phyloP scores from a whole-genome alignment of 1,140 invertebrate genomes.

The Saccostrea glomerata region DNA sequence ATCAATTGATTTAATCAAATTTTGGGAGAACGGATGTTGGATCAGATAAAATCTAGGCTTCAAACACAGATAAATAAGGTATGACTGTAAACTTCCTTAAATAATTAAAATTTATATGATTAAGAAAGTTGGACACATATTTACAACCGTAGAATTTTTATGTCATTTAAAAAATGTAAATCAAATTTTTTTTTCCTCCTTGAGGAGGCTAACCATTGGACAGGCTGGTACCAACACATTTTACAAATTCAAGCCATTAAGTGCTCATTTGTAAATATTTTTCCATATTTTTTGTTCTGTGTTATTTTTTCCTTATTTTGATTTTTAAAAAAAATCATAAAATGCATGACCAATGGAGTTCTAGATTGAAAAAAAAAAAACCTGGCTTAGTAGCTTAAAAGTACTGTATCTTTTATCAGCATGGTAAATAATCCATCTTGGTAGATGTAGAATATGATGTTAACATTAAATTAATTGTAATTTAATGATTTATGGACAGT shows the following conservation, averaged over 20 bases:
- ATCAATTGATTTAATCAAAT: conserved; percentile 29
- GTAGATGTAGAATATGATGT: not conserved
- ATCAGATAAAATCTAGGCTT: not conserved
- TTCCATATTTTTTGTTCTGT: not conserved
- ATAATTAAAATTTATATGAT: too few species aligned
- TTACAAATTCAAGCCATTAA: not conserved
- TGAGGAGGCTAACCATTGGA: not conserved
- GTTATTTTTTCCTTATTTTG: not conserved
- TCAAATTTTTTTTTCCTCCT: not conserved
- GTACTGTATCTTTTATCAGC: not conserved
- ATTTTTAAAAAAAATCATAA: not conserved
- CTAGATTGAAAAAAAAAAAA: not conserved
- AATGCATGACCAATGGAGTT: not conserved
- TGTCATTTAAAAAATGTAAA: not conserved
- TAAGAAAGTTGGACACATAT: too few species aligned
- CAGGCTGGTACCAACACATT: not conserved
- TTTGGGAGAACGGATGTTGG: not conserved
- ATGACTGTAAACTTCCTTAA: not conserved
- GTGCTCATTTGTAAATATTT: not conserved
- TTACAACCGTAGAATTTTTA: too few species aligned
- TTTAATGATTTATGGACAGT: conserved; percentile 7
- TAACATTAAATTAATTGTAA: conserved; percentile 5
- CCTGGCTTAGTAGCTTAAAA: not conserved
- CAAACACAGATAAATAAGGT: not conserved
- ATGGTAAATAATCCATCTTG: not conserved